Base-by-base conservation (phyloP, 2,113 vertebrate species). In the Geococcyx californianus region DNA sequence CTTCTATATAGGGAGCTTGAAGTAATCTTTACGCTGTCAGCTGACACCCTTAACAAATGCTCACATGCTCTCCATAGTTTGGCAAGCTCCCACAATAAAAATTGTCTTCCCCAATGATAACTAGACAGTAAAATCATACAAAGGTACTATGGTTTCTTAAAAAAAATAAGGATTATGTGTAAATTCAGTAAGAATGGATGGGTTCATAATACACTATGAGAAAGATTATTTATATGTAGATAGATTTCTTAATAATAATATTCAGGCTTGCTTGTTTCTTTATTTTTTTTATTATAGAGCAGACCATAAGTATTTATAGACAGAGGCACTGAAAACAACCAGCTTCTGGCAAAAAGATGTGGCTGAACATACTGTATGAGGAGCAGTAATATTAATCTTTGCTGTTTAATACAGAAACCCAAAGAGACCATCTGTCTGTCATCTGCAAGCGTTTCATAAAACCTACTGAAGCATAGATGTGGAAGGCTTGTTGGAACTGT, bases 361-460 rank as follows among this genome's bases (percentile, higher is more conserved):
- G 52, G 52, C 49, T 90, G 85, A 96, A 86, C 82, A 78, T 84
- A 60, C 79, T 90, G 79, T 68, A 60, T 67, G 73, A 90, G 68
- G 49, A 93, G 40, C 33, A 62, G 68, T 25, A 90, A 67, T 86
- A 96, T 90, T 92, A 96, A 96, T 95, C 79, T 88, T 86, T 6
- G 0, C 56, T 86, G 60, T 81, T 95, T 92, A 88, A 87, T 84
- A 90, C 88, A 90, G 73, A 79, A 94, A 94, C 75, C 70, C 92
- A 83, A 88, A 94, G 89, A 94, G 85, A 60, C 93, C 92, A 94
- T 96, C 94, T 97, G 95, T 72, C 89, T 92, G 85, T 94, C 90
- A 93, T 86, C 72, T 93, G 60, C 72, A 90, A 95, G 64, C 1
- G 36, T 92, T 96, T 94, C 92, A 90, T 78, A 94, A 97, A 97